Evolutionary conservation across 2,113 vertebrate genomes (phyloP).

Genomic region (Herpetotheres cachinnans): DNA sequence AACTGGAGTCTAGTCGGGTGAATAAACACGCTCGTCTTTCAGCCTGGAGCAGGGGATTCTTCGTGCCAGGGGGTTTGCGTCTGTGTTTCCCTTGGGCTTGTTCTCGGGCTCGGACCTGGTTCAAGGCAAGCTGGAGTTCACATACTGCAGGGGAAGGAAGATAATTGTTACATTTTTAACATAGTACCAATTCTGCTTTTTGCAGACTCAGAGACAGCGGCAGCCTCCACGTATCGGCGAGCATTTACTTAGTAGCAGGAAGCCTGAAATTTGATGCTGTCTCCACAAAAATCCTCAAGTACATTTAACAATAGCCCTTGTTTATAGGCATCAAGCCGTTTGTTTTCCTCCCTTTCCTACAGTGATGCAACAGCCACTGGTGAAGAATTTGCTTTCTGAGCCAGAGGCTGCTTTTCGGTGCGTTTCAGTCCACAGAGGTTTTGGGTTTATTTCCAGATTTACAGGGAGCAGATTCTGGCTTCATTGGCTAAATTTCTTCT

Average conservation of each 20-base stretch:
- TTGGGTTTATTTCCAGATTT: background rate
- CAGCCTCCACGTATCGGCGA: background rate
- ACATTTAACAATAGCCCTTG: slow-evolving; percentile 24
- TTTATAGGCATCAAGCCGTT: background rate
- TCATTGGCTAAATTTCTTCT: background rate
- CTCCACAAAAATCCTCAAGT: slow-evolving; percentile 1
- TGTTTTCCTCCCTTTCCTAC: background rate
- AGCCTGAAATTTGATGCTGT: slow-evolving; percentile 13
- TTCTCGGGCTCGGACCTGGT: background rate
- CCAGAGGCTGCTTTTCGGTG: background rate
- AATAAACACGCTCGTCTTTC: background rate
- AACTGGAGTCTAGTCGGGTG: accelerated
- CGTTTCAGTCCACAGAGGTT: background rate
- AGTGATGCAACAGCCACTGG: background rate
- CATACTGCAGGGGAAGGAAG: background rate
- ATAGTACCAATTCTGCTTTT: background rate
- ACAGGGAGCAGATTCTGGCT: background rate
- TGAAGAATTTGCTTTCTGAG: background rate
- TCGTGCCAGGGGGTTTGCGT: accelerated
- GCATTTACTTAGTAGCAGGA: slow-evolving; percentile 37
- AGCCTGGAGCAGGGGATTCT: background rate
- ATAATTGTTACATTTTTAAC: slow-evolving; percentile 10
- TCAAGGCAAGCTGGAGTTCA: slow-evolving; percentile 19
- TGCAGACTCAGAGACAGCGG: background rate
- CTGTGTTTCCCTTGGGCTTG: background rate